These are phyloP conservation scores for Oithona nana DNA, from an alignment of 2,888 invertebrate species.

Conservation along the genomic window DNA sequence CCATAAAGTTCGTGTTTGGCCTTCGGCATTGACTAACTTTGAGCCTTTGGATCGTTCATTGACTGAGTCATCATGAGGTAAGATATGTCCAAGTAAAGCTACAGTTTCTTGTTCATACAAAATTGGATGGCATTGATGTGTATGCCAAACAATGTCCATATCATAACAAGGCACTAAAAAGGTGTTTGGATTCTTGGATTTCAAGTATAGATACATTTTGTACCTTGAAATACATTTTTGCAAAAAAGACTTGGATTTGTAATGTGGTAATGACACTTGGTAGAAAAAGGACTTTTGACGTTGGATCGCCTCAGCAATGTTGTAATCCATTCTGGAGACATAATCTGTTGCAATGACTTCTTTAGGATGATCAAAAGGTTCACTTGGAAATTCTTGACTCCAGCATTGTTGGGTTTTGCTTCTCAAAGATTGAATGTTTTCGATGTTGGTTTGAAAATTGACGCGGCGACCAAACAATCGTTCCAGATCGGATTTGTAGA, in stretches of 20 bases:
- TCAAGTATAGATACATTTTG: conserved; percentile 19
- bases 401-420: conserved; percentile 16
- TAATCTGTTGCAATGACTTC: not conserved
- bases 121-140: conserved; percentile 19
- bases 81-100: conserved; percentile 17
- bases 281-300: conserved; percentile 20
- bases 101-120: conserved; percentile 19
- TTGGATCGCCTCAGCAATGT: conserved; percentile 18
- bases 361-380: conserved; percentile 14
- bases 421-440: not conserved
- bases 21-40: conserved; percentile 12
- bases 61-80: conserved; percentile 21
- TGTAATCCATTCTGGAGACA: conserved; percentile 18
- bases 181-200: conserved; percentile 18
- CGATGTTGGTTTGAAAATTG: not conserved
- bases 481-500: not conserved
- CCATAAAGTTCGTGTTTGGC: conserved; percentile 1
- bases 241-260: conserved; percentile 18
- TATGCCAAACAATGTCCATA: conserved; percentile 20
- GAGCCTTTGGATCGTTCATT: conserved; percentile 18
- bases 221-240: conserved; percentile 18
- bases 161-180: conserved; percentile 21
- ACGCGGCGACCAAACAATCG: not conserved
- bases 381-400: conserved; percentile 17
- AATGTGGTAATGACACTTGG: conserved; percentile 20